These are phyloP conservation scores for Podocnemis expansa DNA, from an alignment of 2,113 vertebrate species.

Conservation along the genomic window DNA sequence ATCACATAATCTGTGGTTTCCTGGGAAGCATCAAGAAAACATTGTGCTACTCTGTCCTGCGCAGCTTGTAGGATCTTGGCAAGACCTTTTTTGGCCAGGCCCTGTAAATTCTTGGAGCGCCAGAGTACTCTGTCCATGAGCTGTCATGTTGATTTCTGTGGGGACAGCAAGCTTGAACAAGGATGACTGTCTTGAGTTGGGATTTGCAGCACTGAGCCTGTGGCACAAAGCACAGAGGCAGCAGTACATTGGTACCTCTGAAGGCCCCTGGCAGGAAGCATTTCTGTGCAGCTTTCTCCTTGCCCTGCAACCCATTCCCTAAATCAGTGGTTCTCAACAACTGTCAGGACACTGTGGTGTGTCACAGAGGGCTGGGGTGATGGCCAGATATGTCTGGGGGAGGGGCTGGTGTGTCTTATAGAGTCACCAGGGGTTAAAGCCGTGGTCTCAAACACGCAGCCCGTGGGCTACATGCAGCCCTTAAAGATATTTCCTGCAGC, in stretches of 20 bases:
- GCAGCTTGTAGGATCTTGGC: too few species aligned
- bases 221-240: neutral
- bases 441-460: too few species aligned
- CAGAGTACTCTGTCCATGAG: neutral
- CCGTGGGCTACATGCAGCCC: too few species aligned
- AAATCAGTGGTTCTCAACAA: too few species aligned
- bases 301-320: neutral
- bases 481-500: too few species aligned
- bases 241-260: neutral
- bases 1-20: neutral
- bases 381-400: too few species aligned
- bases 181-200: fast-evolving
- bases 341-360: too few species aligned
- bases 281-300: neutral
- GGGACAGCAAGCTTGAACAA: neutral
- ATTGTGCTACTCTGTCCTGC: fast-evolving
- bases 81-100: fast-evolving
- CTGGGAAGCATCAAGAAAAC: neutral
- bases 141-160: neutral
- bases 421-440: too few species aligned
- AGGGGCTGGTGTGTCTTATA: too few species aligned
- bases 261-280: neutral
- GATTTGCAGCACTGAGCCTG: neutral
- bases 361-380: too few species aligned
- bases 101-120: neutral